phyloP scores from a whole-genome alignment of 2,113 vertebrate species.

The Podarcis raffonei region DNA sequence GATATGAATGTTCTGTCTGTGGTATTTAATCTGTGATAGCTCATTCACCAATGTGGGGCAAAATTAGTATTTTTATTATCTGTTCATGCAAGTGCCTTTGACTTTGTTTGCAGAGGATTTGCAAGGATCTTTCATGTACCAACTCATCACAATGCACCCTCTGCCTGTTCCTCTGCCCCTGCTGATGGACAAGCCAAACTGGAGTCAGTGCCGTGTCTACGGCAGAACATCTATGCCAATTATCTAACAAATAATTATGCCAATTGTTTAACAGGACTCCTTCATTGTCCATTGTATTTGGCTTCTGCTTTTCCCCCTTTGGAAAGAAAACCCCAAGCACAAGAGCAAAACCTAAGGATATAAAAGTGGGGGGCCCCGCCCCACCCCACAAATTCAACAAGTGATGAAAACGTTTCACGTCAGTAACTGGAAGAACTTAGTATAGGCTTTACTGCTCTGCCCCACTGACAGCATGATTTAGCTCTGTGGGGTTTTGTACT shows the following conservation, averaged over 20 bases:
- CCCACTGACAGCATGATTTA: slow-evolving; percentile 8
- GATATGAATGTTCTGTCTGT: neutral
- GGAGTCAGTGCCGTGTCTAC: neutral
- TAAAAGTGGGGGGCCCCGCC: neutral
- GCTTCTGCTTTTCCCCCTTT: neutral
- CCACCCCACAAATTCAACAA: neutral
- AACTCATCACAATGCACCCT: neutral
- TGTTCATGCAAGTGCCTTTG: neutral
- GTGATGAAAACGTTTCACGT: neutral
- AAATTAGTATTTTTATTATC: neutral
- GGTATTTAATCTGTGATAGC: neutral
- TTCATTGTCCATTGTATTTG: neutral
- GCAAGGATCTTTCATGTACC: neutral
- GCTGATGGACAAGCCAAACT: neutral
- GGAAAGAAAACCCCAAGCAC: neutral
- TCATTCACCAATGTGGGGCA: neutral
- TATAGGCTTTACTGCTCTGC: neutral
- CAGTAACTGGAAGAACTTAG: neutral
- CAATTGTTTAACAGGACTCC: neutral
- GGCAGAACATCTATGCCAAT: neutral
- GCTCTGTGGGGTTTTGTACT: slow-evolving; percentile 2
- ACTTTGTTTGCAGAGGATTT: neutral
- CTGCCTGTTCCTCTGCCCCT: neutral
- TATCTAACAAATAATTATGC: neutral
- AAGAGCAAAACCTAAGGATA: neutral